Conservation (phyloP, 2,113 vertebrate genomes). For the Vidua chalybeata region DNA sequence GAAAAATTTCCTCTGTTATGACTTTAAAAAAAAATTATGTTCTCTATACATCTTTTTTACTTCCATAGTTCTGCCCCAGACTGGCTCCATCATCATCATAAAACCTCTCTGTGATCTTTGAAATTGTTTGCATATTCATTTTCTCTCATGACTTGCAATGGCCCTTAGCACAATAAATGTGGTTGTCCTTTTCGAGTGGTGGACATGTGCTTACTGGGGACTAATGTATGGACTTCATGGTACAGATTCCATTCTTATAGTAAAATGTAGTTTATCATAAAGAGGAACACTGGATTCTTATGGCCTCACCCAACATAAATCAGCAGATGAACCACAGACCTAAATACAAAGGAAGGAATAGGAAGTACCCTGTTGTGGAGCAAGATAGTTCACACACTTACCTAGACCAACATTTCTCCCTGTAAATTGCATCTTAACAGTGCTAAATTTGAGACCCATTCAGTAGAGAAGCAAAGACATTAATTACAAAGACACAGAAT, state of each 20-base stretch:
- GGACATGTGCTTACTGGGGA: background rate
- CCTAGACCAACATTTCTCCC: background rate
- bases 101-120: background rate
- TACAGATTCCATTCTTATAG: background rate
- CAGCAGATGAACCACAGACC: background rate
- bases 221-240: background rate
- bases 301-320: background rate
- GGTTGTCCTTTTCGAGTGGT: background rate
- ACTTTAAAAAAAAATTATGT: background rate
- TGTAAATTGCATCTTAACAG: background rate
- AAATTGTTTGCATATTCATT: background rate
- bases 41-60: background rate
- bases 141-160: background rate
- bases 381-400: background rate
- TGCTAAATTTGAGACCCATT: background rate
- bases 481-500: background rate
- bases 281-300: background rate
- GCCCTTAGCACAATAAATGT: background rate
- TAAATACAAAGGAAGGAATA: background rate
- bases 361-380: background rate
- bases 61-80: background rate
- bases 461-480: background rate
- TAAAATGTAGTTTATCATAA: background rate
- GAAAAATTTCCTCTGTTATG: background rate
- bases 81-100: fast-evolving